phyloP scores from a whole-genome alignment of 2,888 invertebrate species.

The Bellardia bayeri region DNA sequence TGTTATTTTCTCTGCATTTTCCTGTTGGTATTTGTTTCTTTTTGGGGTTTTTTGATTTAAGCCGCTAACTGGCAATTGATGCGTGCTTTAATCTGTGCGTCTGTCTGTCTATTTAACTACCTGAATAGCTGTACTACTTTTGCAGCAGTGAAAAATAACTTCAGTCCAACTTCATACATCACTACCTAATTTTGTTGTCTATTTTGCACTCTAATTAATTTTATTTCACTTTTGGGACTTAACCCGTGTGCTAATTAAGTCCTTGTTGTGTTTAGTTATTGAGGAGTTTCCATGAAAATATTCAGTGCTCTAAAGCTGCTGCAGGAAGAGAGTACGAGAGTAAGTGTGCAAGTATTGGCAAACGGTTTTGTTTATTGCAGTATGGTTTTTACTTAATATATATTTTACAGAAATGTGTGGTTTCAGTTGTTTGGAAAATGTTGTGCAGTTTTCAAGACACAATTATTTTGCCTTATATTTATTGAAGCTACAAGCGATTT shows the following conservation, averaged over 20 bases:
- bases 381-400: too few species aligned
- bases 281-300: conserved; percentile 8
- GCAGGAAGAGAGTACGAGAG: too few species aligned
- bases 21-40: not conserved
- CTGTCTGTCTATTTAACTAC: not conserved
- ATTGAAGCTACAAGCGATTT: too few species aligned
- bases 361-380: not conserved
- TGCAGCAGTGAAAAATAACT: not conserved
- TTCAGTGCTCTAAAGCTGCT: not conserved
- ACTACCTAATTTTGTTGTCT: conserved; percentile 41
- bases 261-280: conserved; percentile 19
- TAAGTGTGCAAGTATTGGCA: not conserved
- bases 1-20: not conserved
- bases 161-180: not conserved
- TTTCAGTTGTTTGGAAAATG: too few species aligned
- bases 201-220: conserved; percentile 65
- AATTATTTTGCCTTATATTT: too few species aligned
- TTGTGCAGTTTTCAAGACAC: too few species aligned
- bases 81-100: not conserved
- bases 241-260: conserved; percentile 42
- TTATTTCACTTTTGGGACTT: conserved; percentile 51
- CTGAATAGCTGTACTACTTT: not conserved
- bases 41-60: conserved; percentile 42
- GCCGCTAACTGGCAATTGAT: conserved; percentile 31
- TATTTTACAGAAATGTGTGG: too few species aligned